Percentiles rank a stretch among this genome's conserved stretches.
Evolutionary conservation across 2,888 invertebrate genomes (phyloP).

Genomic region (Torymus texanus): DNA sequence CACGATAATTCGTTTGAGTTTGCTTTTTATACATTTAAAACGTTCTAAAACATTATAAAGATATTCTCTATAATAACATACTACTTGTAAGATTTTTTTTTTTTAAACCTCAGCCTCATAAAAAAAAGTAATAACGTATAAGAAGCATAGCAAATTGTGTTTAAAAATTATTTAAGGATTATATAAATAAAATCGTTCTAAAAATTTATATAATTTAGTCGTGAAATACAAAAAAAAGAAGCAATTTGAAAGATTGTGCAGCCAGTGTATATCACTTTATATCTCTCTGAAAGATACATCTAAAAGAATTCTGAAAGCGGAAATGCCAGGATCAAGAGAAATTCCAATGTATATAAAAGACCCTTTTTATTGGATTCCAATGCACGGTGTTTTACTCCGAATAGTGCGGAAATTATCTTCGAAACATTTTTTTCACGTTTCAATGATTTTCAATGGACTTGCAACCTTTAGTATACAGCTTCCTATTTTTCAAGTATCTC

Average conservation of each 20-base stretch:
- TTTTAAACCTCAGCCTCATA: too few species aligned
- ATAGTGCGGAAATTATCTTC: not conserved
- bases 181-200: constrained; percentile 30
- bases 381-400: not conserved
- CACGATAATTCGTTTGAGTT: too few species aligned
- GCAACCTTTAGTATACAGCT: too few species aligned
- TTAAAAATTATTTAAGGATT: not conserved
- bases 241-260: constrained; percentile 16
- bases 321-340: constrained; percentile 11
- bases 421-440: constrained; percentile 21
- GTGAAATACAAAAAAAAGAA: constrained; percentile 26
- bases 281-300: constrained; percentile 14
- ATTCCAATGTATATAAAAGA: constrained; percentile 8
- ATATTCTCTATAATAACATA: too few species aligned
- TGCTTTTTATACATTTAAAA: too few species aligned
- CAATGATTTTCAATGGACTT: constrained; percentile 1
- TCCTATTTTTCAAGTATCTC: not conserved
- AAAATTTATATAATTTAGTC: constrained; percentile 32
- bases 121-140: not conserved
- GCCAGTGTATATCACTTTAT: constrained; percentile 28
- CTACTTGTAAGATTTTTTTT: too few species aligned
- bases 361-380: constrained; percentile 17
- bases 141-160: constrained; percentile 2
- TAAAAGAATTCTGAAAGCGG: constrained; percentile 24
- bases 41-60: too few species aligned